Evolutionary conservation across 2,888 invertebrate genomes (phyloP).

Genomic region (Agelastica alni): DNA sequence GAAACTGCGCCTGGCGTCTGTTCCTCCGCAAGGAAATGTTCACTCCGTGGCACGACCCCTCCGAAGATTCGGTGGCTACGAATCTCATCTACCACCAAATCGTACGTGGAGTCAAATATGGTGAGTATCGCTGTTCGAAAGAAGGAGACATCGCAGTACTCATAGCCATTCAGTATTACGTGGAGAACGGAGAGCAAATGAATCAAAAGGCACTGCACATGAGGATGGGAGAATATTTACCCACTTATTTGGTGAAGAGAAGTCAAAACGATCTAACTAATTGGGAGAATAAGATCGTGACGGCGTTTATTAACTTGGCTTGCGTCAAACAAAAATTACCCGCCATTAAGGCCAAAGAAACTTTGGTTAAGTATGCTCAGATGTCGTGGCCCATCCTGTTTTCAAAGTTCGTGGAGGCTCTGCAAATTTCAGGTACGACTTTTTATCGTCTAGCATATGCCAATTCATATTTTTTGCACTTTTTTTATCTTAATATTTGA

Average conservation of each 20-base stretch:
- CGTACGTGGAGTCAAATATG: conserved; percentile 79
- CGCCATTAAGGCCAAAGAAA: conserved; percentile 77
- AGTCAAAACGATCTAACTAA: conserved; percentile 57
- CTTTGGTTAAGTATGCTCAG: conserved; percentile 86
- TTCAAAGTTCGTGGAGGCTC: conserved; percentile 90
- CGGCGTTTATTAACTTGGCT: conserved; percentile 72
- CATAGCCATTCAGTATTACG: conserved; percentile 87
- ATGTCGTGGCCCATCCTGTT: conserved; percentile 93
- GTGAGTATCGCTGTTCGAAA: conserved; percentile 84
- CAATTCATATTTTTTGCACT: too few species aligned
- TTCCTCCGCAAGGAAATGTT: conserved; percentile 90
- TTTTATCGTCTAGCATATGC: too few species aligned
- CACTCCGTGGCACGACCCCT: conserved; percentile 89
- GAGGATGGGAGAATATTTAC: conserved; percentile 79
- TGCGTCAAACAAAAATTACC: conserved; percentile 71
- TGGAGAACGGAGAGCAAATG: conserved; percentile 75
- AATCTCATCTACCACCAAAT: conserved; percentile 90
- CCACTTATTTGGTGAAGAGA: conserved; percentile 68
- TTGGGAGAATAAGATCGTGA: conserved; percentile 75
- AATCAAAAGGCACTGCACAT: conserved; percentile 68
- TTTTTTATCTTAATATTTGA: too few species aligned
- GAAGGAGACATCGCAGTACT: conserved; percentile 88
- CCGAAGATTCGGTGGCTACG: conserved; percentile 79
- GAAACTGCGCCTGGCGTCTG: conserved; percentile 85
- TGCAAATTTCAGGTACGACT: conserved; percentile 10